Base-by-base conservation (phyloP, 2,113 vertebrate species). In the Grammomys surdaster region DNA sequence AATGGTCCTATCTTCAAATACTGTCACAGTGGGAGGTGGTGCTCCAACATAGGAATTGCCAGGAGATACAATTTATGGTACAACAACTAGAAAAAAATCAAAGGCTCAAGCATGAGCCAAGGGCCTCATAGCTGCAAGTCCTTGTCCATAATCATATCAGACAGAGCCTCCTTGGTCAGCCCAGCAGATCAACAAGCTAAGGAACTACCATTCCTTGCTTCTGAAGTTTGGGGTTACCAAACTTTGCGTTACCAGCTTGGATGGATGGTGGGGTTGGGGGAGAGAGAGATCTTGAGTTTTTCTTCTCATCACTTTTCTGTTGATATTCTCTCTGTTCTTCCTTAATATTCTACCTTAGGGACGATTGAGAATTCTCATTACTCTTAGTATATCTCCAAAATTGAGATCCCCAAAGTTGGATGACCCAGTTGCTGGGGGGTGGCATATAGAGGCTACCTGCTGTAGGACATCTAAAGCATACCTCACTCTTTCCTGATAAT, bases 251-350 rank as follows among this genome's bases (percentile, higher is more conserved):
- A 1, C 43, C 54, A 82, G 60, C 16, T 73, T 94, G 22, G 33
- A 14, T 80, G 0, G 5, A 12, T 26, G 5, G 46, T 5, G 0
- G 69, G 0, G 5, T 9, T 20, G 5, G n/a, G 10, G 0, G 69
- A 46, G 24, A 46, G 10, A 70, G 28, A 46, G 43, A 20, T 70
- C 28, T 28, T 69, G 40, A 48, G 19, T 95, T 81, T 76, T 91
- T 67, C 63, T 33, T 54, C 26, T 91, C 17, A 60, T 85, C 60
- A 33, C 3, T 28, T 84, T 93, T 75, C 48, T 78, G 28, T 73
- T 73, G 10, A 46, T 12, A 5, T 43, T 11, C 1, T 43, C 54
- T 88, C 48, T 81, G 14, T 48, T 89, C n/a, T 95, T 67, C n/a
- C 84, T 13, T 93, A 40, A 63, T 17, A 85, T 14, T 40, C 72